Conservation (phyloP, 1,140 invertebrate species). For the Conus ventricosus region DNA sequence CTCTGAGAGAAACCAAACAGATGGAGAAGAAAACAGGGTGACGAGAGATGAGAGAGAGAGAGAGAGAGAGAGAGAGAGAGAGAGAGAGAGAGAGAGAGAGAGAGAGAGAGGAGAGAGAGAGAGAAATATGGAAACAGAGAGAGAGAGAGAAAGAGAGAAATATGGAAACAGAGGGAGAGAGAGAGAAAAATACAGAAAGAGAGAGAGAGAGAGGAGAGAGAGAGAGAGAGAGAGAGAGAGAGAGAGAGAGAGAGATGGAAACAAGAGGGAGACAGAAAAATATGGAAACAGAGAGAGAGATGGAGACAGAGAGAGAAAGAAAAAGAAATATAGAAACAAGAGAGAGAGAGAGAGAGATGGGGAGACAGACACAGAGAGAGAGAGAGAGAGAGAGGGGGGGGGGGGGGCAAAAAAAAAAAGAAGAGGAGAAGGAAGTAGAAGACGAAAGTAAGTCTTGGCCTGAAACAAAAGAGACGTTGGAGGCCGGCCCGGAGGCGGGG, state of each 20-base stretch:
- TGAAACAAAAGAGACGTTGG: too few species aligned
- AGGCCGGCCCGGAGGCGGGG: too few species aligned
- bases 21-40: background rate
- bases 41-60: background rate
- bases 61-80: background rate
- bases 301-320: too few species aligned
- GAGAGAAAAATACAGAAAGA: too few species aligned
- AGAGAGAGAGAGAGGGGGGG: too few species aligned
- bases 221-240: background rate
- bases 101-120: background rate
- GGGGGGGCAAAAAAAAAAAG: background rate
- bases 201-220: background rate
- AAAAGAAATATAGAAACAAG: too few species aligned
- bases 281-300: background rate
- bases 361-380: too few species aligned
- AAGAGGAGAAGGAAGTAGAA: background rate
- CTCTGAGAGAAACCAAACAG: background rate
- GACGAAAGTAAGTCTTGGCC: too few species aligned
- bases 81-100: background rate
- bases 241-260: background rate
- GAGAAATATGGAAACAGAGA: background rate
- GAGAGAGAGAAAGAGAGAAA: background rate
- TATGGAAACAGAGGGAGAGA: background rate
- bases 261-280: too few species aligned
- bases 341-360: too few species aligned